Evolutionary conservation across 2,113 vertebrate genomes (phyloP).

Genomic region (Illadopsis cleaveri): DNA sequence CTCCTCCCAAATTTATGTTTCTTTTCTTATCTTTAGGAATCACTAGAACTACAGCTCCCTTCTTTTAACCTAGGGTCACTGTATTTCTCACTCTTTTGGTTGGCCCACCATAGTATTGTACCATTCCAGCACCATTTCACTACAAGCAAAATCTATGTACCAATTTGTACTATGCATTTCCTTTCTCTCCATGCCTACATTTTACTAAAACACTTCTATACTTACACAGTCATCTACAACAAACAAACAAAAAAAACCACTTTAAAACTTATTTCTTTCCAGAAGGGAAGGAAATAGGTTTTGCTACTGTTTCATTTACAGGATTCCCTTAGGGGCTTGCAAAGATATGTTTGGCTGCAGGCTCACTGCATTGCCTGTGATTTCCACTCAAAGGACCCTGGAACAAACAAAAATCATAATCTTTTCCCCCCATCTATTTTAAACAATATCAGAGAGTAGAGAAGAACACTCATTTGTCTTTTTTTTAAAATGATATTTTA

Average conservation of each 20-base stretch:
- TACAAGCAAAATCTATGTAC: neutral
- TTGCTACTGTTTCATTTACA: neutral
- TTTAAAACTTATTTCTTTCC: neutral
- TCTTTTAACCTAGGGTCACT: neutral
- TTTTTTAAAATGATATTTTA: conserved; percentile 69
- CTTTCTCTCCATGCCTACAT: neutral
- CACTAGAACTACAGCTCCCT: neutral
- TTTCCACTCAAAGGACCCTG: neutral
- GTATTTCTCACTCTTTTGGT: neutral
- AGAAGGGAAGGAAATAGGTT: neutral
- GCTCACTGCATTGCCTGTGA: neutral
- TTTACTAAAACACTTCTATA: neutral
- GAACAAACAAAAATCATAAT: conserved; percentile 42
- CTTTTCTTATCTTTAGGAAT: neutral
- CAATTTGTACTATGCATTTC: neutral
- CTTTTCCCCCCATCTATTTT: neutral
- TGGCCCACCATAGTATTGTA: neutral
- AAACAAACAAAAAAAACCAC: neutral
- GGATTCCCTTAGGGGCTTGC: neutral
- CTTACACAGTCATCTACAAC: neutral
- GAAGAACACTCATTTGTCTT: conserved; percentile 56
- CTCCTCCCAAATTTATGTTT: neutral
- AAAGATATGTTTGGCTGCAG: neutral
- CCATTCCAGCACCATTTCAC: neutral
- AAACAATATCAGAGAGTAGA: conserved; percentile 24